Evolutionary conservation across 2,113 vertebrate species (phyloP).

Genomic region (Podarcis raffonei): DNA sequence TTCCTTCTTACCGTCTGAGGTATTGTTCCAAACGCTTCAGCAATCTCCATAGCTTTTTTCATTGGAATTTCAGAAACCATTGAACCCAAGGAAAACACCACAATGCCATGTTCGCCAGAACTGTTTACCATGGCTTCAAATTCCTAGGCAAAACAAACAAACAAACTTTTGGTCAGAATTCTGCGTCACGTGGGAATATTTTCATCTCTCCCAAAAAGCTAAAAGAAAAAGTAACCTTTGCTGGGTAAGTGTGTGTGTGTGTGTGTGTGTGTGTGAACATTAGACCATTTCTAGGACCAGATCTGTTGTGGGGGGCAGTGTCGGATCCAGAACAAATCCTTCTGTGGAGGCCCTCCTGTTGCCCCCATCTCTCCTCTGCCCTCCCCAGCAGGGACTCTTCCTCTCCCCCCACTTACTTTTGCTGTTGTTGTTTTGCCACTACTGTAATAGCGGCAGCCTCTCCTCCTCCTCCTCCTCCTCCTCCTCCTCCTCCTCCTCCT

Average conservation of each 20-base stretch:
- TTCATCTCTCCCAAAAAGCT: not conserved
- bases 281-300: not conserved
- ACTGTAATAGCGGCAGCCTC: too few species aligned
- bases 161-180: slow-evolving; percentile 11
- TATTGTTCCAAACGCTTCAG: slow-evolving; percentile 85
- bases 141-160: slow-evolving; percentile 76
- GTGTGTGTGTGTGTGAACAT: not conserved
- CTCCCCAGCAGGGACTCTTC: too few species aligned
- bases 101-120: slow-evolving; percentile 88
- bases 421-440: too few species aligned
- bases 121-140: slow-evolving; percentile 86
- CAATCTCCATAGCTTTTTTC: slow-evolving; percentile 80
- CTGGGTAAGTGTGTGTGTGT: not conserved
- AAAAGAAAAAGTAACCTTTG: not conserved
- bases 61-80: slow-evolving; percentile 85
- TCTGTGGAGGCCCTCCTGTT: too few species aligned
- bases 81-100: slow-evolving; percentile 92
- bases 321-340: too few species aligned
- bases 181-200: fast-evolving
- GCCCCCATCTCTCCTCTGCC: too few species aligned
- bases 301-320: not conserved
- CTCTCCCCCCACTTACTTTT: too few species aligned
- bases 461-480: too few species aligned
- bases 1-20: slow-evolving; percentile 85
- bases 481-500: too few species aligned